A percentile compares a stretch with the other conserved stretches of the same genome.
These are phyloP conservation scores for Anoplophora glabripennis DNA, from an alignment of 1,140 invertebrate genomes.

Conservation along the genomic window DNA sequence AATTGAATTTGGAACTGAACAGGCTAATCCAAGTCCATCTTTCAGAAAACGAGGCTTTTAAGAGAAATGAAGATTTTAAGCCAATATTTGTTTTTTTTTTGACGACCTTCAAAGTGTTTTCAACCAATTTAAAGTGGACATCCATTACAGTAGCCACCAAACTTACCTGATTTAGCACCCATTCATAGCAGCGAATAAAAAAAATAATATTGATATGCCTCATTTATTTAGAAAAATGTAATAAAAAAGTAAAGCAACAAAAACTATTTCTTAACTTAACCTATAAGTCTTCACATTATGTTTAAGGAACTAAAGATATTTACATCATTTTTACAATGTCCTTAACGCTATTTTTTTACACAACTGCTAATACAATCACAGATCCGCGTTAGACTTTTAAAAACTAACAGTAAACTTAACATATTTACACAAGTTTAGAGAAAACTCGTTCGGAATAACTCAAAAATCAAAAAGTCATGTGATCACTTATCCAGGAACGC, in stretches of 20 bases:
- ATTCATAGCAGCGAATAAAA: too few species aligned
- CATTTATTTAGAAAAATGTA: conserved; percentile 1
- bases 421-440: neutral
- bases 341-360: neutral
- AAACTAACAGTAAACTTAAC: neutral
- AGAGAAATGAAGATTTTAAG: too few species aligned
- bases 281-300: neutral
- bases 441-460: neutral
- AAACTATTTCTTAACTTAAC: neutral
- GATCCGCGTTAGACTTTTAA: neutral
- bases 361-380: neutral
- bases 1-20: too few species aligned
- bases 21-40: too few species aligned
- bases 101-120: too few species aligned
- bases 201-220: too few species aligned
- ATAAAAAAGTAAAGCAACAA: neutral
- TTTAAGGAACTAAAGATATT: neutral
- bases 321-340: neutral
- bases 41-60: too few species aligned
- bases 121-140: too few species aligned
- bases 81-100: too few species aligned
- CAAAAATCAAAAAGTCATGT: neutral
- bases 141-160: too few species aligned
- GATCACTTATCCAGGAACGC: neutral
- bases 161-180: too few species aligned